phyloP scores from a whole-genome alignment of 1,140 invertebrate genomes.

The Macrostomum lignano region DNA sequence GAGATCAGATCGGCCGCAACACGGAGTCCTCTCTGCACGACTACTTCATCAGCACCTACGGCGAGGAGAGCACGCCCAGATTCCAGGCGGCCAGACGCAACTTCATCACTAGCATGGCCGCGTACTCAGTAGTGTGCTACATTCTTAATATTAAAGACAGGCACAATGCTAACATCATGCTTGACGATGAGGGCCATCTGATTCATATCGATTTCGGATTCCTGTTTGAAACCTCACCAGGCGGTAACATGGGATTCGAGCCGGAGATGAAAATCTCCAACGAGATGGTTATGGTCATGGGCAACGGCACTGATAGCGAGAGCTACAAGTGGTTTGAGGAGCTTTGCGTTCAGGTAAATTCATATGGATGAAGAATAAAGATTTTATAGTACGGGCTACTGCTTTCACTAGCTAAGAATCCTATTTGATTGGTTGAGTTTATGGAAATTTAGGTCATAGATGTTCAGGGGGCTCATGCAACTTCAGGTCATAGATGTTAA shows the following conservation, averaged over 20 bases:
- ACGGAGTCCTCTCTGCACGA: conserved; percentile 81
- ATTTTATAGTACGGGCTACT: too few species aligned
- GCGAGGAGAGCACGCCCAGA: conserved; percentile 56
- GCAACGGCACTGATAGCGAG: conserved; percentile 80
- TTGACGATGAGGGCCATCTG: conserved; percentile 55
- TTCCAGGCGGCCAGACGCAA: conserved; percentile 61
- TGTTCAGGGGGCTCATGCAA: too few species aligned
- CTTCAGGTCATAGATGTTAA: too few species aligned
- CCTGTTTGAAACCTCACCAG: conserved; percentile 97
- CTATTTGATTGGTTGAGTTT: too few species aligned
- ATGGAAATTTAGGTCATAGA: too few species aligned
- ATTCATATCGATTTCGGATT: conserved; percentile 73
- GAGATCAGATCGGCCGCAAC: conserved; percentile 80
- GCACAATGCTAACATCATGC: conserved; percentile 98
- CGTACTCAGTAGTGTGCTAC: conserved; percentile 85
- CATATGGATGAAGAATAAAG: too few species aligned
- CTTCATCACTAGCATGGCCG: conserved; percentile 93
- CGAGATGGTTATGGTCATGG: conserved; percentile 99
- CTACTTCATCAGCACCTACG: conserved; percentile 82
- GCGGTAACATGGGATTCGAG: conserved; percentile 91
- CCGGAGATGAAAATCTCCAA: conserved; percentile 94
- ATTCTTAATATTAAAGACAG: conserved; percentile 91
- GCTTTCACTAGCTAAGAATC: too few species aligned
- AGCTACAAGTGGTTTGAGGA: conserved; percentile 91
- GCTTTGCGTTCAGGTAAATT: conserved; percentile 81